A percentile compares a stretch with the other conserved stretches of the same genome.
Conservation (phyloP, 2,888 invertebrate species). For the Epirrita christyi region DNA sequence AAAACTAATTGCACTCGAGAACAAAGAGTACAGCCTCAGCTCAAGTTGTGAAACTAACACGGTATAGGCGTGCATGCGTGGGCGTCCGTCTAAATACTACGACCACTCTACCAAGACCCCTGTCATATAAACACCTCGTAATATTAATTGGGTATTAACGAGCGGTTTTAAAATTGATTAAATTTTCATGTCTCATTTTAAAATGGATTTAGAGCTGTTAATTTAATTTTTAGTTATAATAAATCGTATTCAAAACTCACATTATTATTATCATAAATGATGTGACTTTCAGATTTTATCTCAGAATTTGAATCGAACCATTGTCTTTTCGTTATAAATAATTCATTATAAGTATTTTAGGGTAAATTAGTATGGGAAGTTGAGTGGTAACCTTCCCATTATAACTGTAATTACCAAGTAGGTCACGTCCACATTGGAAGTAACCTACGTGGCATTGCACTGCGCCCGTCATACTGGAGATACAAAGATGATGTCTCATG, state of each 20-base stretch:
- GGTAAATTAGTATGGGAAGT: no score
- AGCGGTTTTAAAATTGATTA: constrained; percentile 10
- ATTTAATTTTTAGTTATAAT: constrained; percentile 18
- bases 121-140: constrained; percentile 31
- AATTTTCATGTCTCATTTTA: constrained; percentile 26
- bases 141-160: constrained; percentile 25
- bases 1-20: constrained; percentile 42
- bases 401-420: no score
- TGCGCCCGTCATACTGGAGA: no score
- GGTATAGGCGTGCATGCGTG: constrained; percentile 47
- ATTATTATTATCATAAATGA: background rate
- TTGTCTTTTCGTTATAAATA: no score
- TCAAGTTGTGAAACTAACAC: constrained; percentile 49
- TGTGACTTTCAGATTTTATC: background rate
- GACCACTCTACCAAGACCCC: constrained; percentile 34
- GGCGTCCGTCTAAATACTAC: constrained; percentile 38
- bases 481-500: no score
- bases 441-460: no score
- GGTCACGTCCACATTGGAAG: no score
- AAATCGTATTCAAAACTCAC: constrained; percentile 8
- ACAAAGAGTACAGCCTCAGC: constrained; percentile 37
- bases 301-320: background rate
- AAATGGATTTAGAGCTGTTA: constrained; percentile 14
- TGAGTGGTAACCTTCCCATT: no score
- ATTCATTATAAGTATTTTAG: background rate